Percentiles rank a stretch among this genome's conserved stretches.
phyloP scores from a whole-genome alignment of 2,888 invertebrate species.

The Stenurella melanura region DNA sequence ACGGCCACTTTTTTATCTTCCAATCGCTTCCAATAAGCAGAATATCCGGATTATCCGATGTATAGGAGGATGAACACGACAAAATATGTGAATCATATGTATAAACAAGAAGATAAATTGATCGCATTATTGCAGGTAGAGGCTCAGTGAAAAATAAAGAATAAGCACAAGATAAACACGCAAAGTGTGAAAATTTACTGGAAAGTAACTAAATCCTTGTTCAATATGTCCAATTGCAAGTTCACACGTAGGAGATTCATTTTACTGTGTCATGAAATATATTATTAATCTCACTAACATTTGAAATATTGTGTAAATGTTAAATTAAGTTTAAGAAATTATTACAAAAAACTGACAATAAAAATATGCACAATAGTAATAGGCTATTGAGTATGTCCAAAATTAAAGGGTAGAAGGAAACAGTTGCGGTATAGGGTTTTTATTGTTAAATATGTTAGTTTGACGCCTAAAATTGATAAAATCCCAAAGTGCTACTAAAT shows the following conservation, averaged over 20 bases:
- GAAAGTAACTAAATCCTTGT: not conserved
- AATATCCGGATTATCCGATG: slow-evolving; percentile 50
- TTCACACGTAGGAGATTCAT: not conserved
- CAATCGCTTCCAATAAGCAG: slow-evolving; percentile 48
- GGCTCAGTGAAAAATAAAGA: slow-evolving; percentile 15
- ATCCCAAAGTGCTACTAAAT: too few species aligned
- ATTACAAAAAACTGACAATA: too few species aligned
- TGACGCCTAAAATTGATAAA: too few species aligned
- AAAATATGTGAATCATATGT: slow-evolving; percentile 44
- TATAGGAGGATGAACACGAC: slow-evolving; percentile 40
- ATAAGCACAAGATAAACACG: not conserved
- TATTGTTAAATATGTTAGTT: too few species aligned
- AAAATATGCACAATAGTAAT: too few species aligned
- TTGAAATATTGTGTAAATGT: too few species aligned
- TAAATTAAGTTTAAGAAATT: too few species aligned
- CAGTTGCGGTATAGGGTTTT: too few species aligned
- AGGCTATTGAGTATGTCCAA: too few species aligned
- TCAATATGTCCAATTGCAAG: not conserved
- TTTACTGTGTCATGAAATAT: too few species aligned
- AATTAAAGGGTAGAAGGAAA: too few species aligned
- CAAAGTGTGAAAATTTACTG: slow-evolving; percentile 5
- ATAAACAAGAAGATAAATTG: slow-evolving; percentile 36
- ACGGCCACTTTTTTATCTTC: slow-evolving; percentile 40
- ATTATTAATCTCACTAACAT: too few species aligned
- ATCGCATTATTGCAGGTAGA: slow-evolving; percentile 12